Evolutionary conservation across 2,888 invertebrate species (phyloP), one percentile per base, ranked within the genome.

Genomic region (Polyommatus icarus): DNA sequence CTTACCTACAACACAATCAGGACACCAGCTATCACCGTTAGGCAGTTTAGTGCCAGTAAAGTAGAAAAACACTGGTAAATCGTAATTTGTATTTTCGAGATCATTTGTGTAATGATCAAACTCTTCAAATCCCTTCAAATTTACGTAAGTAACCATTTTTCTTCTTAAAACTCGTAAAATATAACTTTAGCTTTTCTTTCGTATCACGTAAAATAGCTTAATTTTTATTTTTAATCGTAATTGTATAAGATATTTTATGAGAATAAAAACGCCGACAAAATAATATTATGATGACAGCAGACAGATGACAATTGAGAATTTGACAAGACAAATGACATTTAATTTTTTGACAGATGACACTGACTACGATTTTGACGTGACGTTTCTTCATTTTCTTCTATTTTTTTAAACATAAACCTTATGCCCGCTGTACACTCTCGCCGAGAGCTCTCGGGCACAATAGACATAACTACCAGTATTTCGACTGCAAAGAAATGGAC

Each of bases 11-110:
- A 96, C 96, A 89, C 98, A 98, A 88, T 98, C 98, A 0, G 96
- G 96, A 85, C 98, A 98, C 98, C 98, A 98, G 88, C 98, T 98
- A 78, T 95, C 89, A 0, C 98, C 98, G 82, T 94, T 90, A 0
- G 94, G 87, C 76, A 95, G 86, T 88, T 96, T 96, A 61, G 95
- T 92, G 29, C 97, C 97, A 82, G 95, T 95, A 85, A 96, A 97
- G 83, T 96, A 95, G 76, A 97, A 90, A 81, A 95, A 83, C 59
- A 90, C 87, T 7, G 88, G 87, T 15, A 67, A 29, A 67, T 29
- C 67, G 15, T 88, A 86, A 8, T 92, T 91, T 36, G 91, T 86
- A 0, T 84, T 79, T 77, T 95, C 91, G 72, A 96, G 90, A 15
- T 89, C 87, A 79, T 95, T 88, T 54, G 95, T 92, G 83, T 95